Base-by-base conservation (phyloP, 2,888 invertebrate genomes). In the Ypsolopha scabrella region DNA sequence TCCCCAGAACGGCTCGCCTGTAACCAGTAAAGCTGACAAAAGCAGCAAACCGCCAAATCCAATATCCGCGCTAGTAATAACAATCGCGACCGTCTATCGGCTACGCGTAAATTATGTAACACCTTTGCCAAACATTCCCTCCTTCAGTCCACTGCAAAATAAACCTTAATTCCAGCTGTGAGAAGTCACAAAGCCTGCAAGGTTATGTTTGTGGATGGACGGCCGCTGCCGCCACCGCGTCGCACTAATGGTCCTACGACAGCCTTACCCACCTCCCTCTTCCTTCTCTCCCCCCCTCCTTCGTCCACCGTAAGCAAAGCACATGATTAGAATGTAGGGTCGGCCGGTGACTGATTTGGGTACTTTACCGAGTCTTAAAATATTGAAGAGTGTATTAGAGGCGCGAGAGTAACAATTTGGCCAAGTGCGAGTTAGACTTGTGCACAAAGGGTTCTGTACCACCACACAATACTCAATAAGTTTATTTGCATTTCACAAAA, bases 41-140 rank as follows among this genome's bases (percentile, higher is more conserved):
- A 37, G 36, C 47, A 37, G 10, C 47, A 48, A 11, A 67, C 69
- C 72, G 73, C 77, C 80, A 72, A 79, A 80, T 77, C 81, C 82
- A 85, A 85, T 85, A 83, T 80, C 80, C 82, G 73, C 67, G 72
- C 78, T 77, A 76, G 80, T 79, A 83, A 85, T 85, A 83, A 82
- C 85, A 82, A 79, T 82, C 80, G 82, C 79, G 78, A 74, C 68
- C 75, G 77, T 80, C 82, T 81, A 83, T 82, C 83, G 83, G 75
- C 69, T 78, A 70, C 81, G 78, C 80, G 80, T 85, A 83, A 85
- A 83, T 85, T 85, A 83, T 85, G 82, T 81, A 83, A 39, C 39
- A 49, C 49, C 76, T 73, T 66, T 60, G 60, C 57, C 57, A 57
- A 63, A 67, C 34, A 13, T 14, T 52, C 55, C 50, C 14, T 13